phyloP scores from a whole-genome alignment of 2,797 vertebrate species.

The Poecilia picta region DNA sequence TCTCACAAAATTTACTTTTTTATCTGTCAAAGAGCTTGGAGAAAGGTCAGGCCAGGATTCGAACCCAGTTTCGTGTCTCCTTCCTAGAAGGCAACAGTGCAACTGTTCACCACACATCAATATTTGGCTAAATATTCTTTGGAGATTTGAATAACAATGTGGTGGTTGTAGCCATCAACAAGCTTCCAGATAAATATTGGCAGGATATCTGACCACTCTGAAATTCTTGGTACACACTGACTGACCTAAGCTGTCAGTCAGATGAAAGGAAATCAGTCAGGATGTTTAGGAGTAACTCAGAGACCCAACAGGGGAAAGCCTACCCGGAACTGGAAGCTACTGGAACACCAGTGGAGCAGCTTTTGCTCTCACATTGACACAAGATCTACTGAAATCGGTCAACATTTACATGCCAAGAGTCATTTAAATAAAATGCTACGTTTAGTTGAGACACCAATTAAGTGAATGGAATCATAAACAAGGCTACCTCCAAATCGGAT shows the following conservation, averaged over 20 bases:
- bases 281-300: constrained; percentile 1
- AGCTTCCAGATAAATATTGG: neutral
- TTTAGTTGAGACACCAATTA: neutral
- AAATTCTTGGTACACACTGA: neutral
- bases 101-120: neutral
- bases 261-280: neutral
- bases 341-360: neutral
- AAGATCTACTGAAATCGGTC: neutral
- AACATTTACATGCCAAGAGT: neutral
- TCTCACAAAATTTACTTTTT: neutral
- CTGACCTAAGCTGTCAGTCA: neutral
- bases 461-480: neutral
- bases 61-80: neutral
- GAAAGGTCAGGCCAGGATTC: neutral
- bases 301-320: neutral
- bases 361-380: neutral
- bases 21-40: neutral
- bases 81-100: neutral
- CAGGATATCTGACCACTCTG: neutral
- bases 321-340: neutral
- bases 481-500: neutral
- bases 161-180: neutral
- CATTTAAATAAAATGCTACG: neutral
- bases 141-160: neutral
- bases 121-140: no score